These are phyloP conservation scores for Zaprionus ornatus DNA, from an alignment of 1,140 invertebrate genomes.

Conservation along the genomic window DNA sequence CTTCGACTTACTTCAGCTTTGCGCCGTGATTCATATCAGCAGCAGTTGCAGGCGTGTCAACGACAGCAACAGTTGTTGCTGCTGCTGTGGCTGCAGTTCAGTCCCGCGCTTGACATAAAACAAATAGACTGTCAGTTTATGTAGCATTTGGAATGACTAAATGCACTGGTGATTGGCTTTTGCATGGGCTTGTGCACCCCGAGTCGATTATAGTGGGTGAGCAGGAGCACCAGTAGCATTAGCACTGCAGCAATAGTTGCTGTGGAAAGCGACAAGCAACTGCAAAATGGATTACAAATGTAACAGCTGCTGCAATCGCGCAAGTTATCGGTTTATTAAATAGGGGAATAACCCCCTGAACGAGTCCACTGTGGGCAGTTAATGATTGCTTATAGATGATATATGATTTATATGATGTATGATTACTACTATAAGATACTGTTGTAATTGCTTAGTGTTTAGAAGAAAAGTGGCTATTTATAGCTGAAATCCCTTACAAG, in stretches of 20 bases:
- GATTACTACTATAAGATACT: background rate
- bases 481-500: background rate
- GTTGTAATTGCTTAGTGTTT: background rate
- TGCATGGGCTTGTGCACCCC: slow-evolving; percentile 36
- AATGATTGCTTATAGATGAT: background rate
- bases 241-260: slow-evolving; percentile 6
- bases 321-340: slow-evolving; percentile 3
- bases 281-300: background rate
- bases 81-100: slow-evolving; percentile 11
- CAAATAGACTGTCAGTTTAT: slow-evolving; percentile 81
- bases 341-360: background rate
- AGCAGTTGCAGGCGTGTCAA: slow-evolving; percentile 76
- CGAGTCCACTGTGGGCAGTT: background rate
- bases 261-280: background rate
- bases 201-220: slow-evolving; percentile 22
- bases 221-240: background rate
- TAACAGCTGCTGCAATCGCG: slow-evolving; percentile 1
- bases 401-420: background rate
- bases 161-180: slow-evolving; percentile 67
- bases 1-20: slow-evolving; percentile 12
- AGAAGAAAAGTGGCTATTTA: background rate
- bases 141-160: slow-evolving; percentile 78
- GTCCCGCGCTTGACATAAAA: slow-evolving; percentile 65
- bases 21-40: slow-evolving; percentile 70
- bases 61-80: slow-evolving; percentile 49